Percentiles rank a stretch among this genome's conserved stretches.
These are phyloP conservation scores for Oceanodroma leucorhoa DNA, from an alignment of 2,797 vertebrate genomes.

Conservation along the genomic window DNA sequence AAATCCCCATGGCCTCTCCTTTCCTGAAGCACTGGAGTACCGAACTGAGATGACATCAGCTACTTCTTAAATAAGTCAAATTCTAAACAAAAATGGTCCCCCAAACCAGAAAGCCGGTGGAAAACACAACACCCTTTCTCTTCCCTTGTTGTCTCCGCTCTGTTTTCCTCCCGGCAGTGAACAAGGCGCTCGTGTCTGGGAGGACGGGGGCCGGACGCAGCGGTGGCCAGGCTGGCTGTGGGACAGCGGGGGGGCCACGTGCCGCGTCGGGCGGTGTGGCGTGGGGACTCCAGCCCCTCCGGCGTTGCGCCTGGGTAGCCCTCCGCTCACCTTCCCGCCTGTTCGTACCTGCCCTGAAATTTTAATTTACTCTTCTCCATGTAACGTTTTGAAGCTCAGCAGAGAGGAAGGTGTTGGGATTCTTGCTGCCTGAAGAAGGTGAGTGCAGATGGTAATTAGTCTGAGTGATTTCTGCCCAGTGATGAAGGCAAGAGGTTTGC, in stretches of 20 bases:
- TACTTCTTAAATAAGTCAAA: neutral
- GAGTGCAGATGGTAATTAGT: neutral
- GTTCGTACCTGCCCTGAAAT: rapidly evolving
- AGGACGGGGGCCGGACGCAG: rapidly evolving
- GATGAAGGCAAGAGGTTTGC: neutral
- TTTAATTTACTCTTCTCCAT: neutral
- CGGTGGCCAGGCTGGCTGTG: rapidly evolving
- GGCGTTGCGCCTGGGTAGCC: rapidly evolving
- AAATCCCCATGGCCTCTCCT: neutral
- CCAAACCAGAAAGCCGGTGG: neutral
- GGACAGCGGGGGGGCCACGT: rapidly evolving
- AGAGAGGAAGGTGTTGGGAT: neutral
- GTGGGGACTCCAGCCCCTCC: neutral
- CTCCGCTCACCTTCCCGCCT: neutral
- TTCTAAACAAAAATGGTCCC: neutral
- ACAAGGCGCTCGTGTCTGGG: rapidly evolving
- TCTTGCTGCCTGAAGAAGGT: neutral
- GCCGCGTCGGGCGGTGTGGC: rapidly evolving
- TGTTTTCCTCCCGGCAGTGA: neutral
- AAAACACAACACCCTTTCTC: neutral
- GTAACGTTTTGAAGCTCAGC: neutral
- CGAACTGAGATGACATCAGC: rapidly evolving
- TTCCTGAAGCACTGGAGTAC: neutral
- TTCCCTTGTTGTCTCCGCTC: neutral
- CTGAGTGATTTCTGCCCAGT: neutral